A percentile compares a stretch with the other conserved stretches of the same genome.
phyloP scores from a whole-genome alignment of 1,140 invertebrate species.

The Bombus superbus region DNA sequence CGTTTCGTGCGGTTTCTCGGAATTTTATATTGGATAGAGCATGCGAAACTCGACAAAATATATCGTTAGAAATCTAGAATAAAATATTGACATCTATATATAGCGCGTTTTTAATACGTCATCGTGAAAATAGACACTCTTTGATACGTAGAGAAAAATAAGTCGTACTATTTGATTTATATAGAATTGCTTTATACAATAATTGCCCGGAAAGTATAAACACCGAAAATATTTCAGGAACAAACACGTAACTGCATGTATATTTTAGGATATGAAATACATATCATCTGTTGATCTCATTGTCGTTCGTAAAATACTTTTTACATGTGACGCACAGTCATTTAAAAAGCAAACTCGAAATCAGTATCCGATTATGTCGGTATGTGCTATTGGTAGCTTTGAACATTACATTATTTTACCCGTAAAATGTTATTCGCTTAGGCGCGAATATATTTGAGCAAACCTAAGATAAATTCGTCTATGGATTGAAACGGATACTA shows the following conservation, averaged over 20 bases:
- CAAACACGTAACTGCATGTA: conserved; percentile 17
- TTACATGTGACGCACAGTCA: not conserved
- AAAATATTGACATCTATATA: conserved; percentile 38
- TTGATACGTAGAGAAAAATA: conserved; percentile 37
- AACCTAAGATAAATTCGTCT: not conserved
- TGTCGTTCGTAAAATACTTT: not conserved
- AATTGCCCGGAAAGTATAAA: conserved; percentile 1
- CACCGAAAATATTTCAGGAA: conserved; percentile 27
- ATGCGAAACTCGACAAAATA: conserved; percentile 21
- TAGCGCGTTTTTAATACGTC: not conserved
- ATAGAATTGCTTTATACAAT: conserved; percentile 9
- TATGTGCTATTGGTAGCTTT: not conserved
- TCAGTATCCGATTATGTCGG: not conserved
- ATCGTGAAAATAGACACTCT: conserved; percentile 23
- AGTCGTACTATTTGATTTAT: conserved; percentile 6
- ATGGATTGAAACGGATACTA: not conserved
- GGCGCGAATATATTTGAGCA: conserved; percentile 1
- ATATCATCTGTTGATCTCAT: conserved; percentile 7
- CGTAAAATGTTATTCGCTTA: not conserved
- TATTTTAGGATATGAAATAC: not conserved
- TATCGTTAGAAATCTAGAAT: conserved; percentile 19
- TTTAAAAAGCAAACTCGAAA: not conserved
- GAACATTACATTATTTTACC: conserved; percentile 1
- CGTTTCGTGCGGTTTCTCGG: not conserved
- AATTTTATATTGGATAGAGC: conserved; percentile 32